A percentile compares a stretch with the other conserved stretches of the same genome.
phyloP scores from a whole-genome alignment of 2,888 invertebrate species.

The Trissoscelio sp. region DNA sequence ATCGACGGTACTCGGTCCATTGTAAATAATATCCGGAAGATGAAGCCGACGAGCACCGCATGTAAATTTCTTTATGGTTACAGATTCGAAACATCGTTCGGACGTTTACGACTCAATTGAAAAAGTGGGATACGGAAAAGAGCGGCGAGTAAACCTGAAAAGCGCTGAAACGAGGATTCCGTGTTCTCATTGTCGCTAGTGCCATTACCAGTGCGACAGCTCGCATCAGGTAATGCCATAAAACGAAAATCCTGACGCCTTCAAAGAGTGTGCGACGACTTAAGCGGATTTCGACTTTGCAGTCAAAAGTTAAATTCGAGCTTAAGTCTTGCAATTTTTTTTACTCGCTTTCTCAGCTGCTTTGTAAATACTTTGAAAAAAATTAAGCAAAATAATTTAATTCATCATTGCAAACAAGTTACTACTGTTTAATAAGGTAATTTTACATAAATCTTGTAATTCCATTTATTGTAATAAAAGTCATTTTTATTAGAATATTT shows the following conservation, averaged over 20 bases:
- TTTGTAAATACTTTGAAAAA: neutral
- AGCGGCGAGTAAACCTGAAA: conserved; percentile 35
- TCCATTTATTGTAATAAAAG: too few relatives aligned
- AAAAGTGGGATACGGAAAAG: conserved; percentile 41
- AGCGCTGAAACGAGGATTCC: conserved; percentile 56
- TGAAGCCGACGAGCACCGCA: neutral
- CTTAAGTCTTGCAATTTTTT: conserved; percentile 47
- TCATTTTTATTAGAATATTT: too few relatives aligned
- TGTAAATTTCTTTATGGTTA: conserved; percentile 39
- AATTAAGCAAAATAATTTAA: neutral
- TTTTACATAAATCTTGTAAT: too few relatives aligned
- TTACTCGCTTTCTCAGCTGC: neutral
- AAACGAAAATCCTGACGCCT: conserved; percentile 62
- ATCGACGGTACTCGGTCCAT: conserved; percentile 1
- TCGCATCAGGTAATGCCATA: conserved; percentile 60
- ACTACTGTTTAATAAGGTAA: neutral
- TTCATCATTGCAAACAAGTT: neutral
- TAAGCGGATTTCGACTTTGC: conserved; percentile 63
- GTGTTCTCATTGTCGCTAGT: conserved; percentile 54
- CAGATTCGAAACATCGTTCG: conserved; percentile 43
- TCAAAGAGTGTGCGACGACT: conserved; percentile 59
- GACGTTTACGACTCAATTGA: conserved; percentile 55
- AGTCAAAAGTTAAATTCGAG: conserved; percentile 62
- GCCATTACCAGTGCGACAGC: conserved; percentile 58
- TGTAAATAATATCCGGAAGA: conserved; percentile 16